Percentiles rank a stretch among this genome's conserved stretches.
Evolutionary conservation across 2,113 vertebrate genomes (phyloP).

Genomic region (Peucedramus taeniatus): DNA sequence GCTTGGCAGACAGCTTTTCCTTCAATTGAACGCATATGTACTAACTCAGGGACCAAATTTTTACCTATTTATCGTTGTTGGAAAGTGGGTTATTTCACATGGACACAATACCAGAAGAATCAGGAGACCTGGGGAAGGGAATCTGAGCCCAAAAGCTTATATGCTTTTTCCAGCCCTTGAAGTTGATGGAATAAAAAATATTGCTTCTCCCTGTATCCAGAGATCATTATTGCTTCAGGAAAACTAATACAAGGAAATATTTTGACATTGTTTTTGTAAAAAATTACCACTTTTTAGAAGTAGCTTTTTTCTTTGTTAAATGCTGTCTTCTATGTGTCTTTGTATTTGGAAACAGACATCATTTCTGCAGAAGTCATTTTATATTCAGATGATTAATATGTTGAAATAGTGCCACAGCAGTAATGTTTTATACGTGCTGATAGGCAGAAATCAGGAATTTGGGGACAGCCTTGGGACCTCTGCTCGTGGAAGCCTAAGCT

Average conservation of each 20-base stretch:
- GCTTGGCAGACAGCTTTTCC: constrained; percentile 62
- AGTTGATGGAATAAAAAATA: constrained; percentile 31
- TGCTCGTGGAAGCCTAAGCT: constrained; percentile 19
- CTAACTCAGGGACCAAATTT: constrained; percentile 60
- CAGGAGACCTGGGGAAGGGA: constrained; percentile 32
- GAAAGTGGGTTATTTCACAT: constrained; percentile 56
- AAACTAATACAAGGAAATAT: neutral
- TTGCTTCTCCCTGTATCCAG: neutral
- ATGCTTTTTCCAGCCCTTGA: constrained; percentile 43
- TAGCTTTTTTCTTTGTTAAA: constrained; percentile 29
- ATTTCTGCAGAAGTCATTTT: constrained; percentile 35
- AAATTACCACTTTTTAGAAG: neutral
- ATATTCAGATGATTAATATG: constrained; percentile 50
- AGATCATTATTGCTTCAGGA: neutral
- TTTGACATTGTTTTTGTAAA: neutral
- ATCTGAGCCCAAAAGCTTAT: neutral
- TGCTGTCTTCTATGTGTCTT: neutral
- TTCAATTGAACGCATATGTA: constrained; percentile 80
- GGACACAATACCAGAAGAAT: constrained; percentile 48
- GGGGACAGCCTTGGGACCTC: constrained; percentile 13
- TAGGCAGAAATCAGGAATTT: constrained; percentile 26
- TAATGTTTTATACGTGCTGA: neutral
- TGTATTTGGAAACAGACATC: constrained; percentile 43
- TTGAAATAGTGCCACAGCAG: constrained; percentile 46
- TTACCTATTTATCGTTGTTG: constrained; percentile 65